Percentiles rank a stretch among this genome's conserved stretches.
Evolutionary conservation across 2,888 invertebrate species (phyloP).

Genomic region (Blastobasis lacticolella): DNA sequence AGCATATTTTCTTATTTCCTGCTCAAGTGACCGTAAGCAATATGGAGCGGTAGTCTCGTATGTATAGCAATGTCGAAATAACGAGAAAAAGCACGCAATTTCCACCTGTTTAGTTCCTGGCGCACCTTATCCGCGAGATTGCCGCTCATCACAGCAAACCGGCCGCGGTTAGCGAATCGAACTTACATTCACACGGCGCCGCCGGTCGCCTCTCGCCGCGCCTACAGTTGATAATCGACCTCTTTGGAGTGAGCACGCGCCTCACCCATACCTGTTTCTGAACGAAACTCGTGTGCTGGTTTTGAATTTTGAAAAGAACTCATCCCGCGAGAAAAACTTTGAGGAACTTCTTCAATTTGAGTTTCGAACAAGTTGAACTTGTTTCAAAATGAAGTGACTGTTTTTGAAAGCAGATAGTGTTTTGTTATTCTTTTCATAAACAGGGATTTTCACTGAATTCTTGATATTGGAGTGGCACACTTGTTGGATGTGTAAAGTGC

Average conservation of each 20-base stretch:
- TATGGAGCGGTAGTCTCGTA: too few relatives aligned
- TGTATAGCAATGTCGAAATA: background rate
- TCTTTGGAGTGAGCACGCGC: slow-evolving; percentile 42
- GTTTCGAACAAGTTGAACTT: slow-evolving; percentile 9
- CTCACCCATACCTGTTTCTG: slow-evolving; percentile 16
- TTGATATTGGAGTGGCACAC: slow-evolving; percentile 16
- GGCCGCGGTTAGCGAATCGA: slow-evolving; percentile 9
- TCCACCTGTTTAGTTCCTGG: slow-evolving; percentile 9
- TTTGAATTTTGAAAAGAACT: slow-evolving; percentile 1
- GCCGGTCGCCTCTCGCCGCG: slow-evolving; percentile 40
- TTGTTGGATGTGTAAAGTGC: slow-evolving; percentile 50
- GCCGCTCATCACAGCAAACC: slow-evolving; percentile 5
- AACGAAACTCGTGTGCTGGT: slow-evolving; percentile 7
- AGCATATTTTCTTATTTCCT: too few relatives aligned
- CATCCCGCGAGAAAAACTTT: background rate
- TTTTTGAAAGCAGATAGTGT: slow-evolving; percentile 6
- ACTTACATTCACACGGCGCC: slow-evolving; percentile 31
- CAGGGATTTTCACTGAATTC: slow-evolving; percentile 8
- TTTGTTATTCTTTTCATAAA: slow-evolving; percentile 1
- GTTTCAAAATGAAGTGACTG: slow-evolving; percentile 14
- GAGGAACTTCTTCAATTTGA: slow-evolving; percentile 10
- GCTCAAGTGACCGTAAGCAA: too few relatives aligned
- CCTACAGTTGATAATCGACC: slow-evolving; percentile 57
- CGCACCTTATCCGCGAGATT: slow-evolving; percentile 3
- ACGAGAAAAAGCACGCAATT: background rate